Percentiles rank a stretch among this genome's conserved stretches.
These are phyloP conservation scores for Drosophila littoralis DNA, from an alignment of 1,140 invertebrate genomes.

Conservation along the genomic window DNA sequence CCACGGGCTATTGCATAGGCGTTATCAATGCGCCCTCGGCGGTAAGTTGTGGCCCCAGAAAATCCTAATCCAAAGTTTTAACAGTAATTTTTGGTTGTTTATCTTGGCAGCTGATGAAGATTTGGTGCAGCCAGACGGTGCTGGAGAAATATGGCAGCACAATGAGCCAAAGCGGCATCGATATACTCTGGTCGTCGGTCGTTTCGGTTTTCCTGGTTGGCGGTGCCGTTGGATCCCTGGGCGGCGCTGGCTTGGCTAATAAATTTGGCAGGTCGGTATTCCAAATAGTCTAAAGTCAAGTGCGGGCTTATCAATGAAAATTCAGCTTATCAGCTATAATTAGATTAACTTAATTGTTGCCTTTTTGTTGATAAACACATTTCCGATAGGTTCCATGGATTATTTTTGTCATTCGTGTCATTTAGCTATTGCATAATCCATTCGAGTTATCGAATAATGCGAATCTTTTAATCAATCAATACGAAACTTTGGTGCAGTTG, in stretches of 20 bases:
- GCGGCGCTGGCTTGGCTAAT: conserved; percentile 89
- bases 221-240: conserved; percentile 90
- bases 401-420: too few relatives aligned
- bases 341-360: conserved; percentile 14
- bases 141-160: conserved; percentile 86
- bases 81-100: neutral
- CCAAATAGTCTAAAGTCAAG: neutral
- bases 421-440: too few relatives aligned
- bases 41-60: conserved; percentile 85
- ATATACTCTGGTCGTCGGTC: conserved; percentile 91
- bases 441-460: too few relatives aligned
- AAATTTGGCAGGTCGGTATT: conserved; percentile 88
- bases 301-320: conserved; percentile 15
- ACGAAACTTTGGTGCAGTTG: too few relatives aligned
- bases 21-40: conserved; percentile 93
- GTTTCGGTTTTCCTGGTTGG: conserved; percentile 93
- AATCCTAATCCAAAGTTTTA: too few relatives aligned
- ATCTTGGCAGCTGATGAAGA: conserved; percentile 87
- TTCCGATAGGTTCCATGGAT: neutral
- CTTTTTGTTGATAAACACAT: conserved; percentile 4
- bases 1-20: conserved; percentile 95
- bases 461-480: too few relatives aligned
- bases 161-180: conserved; percentile 86
- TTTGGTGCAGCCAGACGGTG: conserved; percentile 90
- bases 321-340: conserved; percentile 17